Conservation (phyloP, 2,888 invertebrate genomes). For the Amphimallon solstitiale region DNA sequence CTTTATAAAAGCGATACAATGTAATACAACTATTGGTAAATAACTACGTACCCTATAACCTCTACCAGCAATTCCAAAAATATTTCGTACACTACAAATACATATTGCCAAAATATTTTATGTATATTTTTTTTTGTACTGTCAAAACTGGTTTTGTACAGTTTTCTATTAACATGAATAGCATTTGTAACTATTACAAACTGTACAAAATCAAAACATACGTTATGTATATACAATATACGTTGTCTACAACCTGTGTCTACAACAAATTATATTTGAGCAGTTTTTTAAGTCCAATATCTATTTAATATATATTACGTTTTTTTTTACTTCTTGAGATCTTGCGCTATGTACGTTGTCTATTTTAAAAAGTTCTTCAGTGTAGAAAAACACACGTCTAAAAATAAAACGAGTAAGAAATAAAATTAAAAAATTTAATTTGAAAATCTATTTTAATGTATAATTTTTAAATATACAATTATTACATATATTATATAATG, state of each 20-base stretch:
- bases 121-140: conserved; percentile 42
- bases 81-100: conserved; percentile 50
- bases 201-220: conserved; percentile 22
- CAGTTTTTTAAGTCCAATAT: conserved; percentile 6
- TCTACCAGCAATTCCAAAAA: conserved; percentile 51
- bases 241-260: too few species aligned
- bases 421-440: conserved; percentile 49
- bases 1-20: conserved; percentile 53
- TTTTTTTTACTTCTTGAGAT: conserved; percentile 40
- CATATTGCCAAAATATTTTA: conserved; percentile 52
- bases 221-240: conserved; percentile 8
- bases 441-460: conserved; percentile 54
- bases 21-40: conserved; percentile 47
- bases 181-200: conserved; percentile 8
- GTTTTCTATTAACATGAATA: conserved; percentile 20
- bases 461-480: conserved; percentile 55
- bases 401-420: conserved; percentile 36
- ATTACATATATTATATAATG: conserved; percentile 53
- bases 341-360: conserved; percentile 34
- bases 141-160: conserved; percentile 24
- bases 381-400: neutral
- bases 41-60: conserved; percentile 49
- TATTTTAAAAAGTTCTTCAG: neutral
- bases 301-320: conserved; percentile 1
- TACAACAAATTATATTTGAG: conserved; percentile 18